Evolutionary conservation across 2,888 invertebrate genomes (phyloP).

Genomic region (Rugalucina vietnamica): DNA sequence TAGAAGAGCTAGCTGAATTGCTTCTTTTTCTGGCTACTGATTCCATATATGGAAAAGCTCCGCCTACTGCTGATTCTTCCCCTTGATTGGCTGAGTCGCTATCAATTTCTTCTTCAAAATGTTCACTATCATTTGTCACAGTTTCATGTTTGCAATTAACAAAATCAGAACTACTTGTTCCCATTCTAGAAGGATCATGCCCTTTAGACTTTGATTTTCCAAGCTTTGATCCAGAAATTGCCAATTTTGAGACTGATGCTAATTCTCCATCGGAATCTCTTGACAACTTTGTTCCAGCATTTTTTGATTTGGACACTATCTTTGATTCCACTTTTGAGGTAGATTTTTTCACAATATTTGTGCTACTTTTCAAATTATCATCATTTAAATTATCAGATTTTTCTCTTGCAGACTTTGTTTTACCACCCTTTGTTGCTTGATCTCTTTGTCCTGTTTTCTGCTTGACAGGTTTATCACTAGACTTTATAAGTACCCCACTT

Average conservation of each 20-base stretch:
- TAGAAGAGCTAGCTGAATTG: neutral
- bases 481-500: neutral
- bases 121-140: neutral
- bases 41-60: neutral
- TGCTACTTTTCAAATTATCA: neutral
- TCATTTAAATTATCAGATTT: neutral
- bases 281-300: neutral
- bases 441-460: neutral
- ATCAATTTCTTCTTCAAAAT: no score
- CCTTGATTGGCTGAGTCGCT: neutral
- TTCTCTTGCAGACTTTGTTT: neutral
- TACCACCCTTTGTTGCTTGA: no score
- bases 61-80: neutral
- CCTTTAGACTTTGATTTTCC: neutral
- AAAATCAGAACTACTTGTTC: neutral
- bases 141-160: neutral
- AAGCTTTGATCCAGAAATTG: neutral
- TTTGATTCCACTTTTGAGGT: neutral
- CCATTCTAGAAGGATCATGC: neutral
- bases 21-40: neutral
- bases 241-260: neutral
- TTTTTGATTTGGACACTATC: neutral
- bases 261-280: neutral
- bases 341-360: neutral
- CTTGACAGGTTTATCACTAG: neutral